Conservation (phyloP, 2,888 invertebrate species). For the Conistra vaccinii region DNA sequence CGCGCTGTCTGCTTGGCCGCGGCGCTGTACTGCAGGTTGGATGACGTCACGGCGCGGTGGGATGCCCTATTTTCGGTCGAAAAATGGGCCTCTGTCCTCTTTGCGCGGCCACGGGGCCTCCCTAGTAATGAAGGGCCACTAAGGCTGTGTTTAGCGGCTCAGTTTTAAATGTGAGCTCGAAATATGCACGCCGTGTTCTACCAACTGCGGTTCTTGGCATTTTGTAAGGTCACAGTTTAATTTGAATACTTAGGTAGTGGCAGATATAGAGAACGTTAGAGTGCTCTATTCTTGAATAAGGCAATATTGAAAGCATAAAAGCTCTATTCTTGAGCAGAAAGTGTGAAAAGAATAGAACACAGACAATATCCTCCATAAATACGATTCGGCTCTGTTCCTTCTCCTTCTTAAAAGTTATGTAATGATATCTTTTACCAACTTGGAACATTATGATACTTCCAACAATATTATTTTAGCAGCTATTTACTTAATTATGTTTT, state of each 20-base stretch:
- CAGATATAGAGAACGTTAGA: neutral
- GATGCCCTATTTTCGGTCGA: conserved; percentile 76
- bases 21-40: conserved; percentile 62
- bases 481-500: neutral
- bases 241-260: neutral
- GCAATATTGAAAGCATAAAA: neutral
- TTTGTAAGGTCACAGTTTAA: conserved; percentile 10
- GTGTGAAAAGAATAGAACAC: neutral
- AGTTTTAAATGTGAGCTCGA: conserved; percentile 37
- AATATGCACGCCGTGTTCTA: conserved; percentile 3
- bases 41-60: conserved; percentile 69
- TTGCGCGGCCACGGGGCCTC: conserved; percentile 27
- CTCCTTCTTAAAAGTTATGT: neutral
- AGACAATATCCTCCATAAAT: neutral
- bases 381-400: neutral
- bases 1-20: neutral
- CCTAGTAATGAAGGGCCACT: conserved; percentile 41
- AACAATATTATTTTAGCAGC: neutral
- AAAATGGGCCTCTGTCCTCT: conserved; percentile 58
- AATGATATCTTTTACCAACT: no score
- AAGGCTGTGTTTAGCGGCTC: conserved; percentile 21
- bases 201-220: conserved; percentile 2
- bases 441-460: neutral
- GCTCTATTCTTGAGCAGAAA: neutral
- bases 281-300: neutral